Evolutionary conservation across 30 jellyfish, hydroid and myxozoan species (phyloP).

Genomic region (Turritopsis rubra): DNA sequence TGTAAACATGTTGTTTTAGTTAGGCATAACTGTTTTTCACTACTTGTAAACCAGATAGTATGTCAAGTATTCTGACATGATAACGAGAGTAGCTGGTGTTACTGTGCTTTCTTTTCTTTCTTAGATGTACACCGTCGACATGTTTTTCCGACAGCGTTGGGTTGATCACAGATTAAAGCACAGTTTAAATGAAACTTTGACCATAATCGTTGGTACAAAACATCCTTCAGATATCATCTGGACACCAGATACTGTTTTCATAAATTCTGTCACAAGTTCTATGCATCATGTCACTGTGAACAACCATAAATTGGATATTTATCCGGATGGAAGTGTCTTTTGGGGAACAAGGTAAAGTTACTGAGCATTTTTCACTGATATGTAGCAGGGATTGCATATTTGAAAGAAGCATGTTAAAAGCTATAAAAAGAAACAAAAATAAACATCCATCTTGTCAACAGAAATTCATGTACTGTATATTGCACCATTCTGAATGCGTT

Average conservation of each 20-base stretch:
- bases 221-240: slow-evolving; percentile 78
- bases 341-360: slow-evolving; percentile 99
- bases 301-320: slow-evolving; percentile 75
- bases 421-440: no score
- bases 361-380: no score
- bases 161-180: slow-evolving; percentile 63
- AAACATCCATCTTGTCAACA: no score
- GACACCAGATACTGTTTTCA: slow-evolving; percentile 96
- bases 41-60: not conserved
- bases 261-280: slow-evolving; percentile 65
- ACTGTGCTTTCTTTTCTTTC: not conserved
- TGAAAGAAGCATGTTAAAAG: no score
- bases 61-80: not conserved
- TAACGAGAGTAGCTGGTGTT: no score
- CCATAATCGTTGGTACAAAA: slow-evolving; percentile 60
- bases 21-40: no score
- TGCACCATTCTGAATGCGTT: no score
- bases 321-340: slow-evolving; percentile 87
- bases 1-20: no score
- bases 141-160: slow-evolving; percentile 97
- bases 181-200: slow-evolving; percentile 33
- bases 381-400: no score
- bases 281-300: slow-evolving; percentile 94
- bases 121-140: slow-evolving; percentile 70
- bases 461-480: no score